Conservation (phyloP, 2,888 invertebrate genomes). For the Sphaerophoria taeniata region DNA sequence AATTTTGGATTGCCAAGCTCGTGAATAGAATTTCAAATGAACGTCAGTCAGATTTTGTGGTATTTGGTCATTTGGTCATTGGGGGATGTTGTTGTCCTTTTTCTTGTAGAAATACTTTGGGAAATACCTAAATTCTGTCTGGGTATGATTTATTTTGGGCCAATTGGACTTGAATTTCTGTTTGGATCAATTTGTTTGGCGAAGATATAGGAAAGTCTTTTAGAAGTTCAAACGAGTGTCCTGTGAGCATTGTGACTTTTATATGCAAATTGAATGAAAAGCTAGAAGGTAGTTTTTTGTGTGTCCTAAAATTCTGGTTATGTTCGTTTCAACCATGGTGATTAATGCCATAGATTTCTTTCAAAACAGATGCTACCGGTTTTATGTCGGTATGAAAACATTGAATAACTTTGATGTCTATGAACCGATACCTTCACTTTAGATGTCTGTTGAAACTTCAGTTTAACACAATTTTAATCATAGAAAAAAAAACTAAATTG, state of each 20-base stretch:
- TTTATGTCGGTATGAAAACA: too few relatives aligned
- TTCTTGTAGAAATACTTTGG: neutral
- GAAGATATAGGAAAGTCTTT: neutral
- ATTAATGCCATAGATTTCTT: too few relatives aligned
- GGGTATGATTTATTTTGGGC: neutral
- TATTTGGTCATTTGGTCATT: constrained; percentile 10
- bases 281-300: too few relatives aligned
- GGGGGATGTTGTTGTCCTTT: neutral
- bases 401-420: too few relatives aligned
- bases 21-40: constrained; percentile 34
- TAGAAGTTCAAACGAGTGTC: neutral
- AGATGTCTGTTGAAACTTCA: too few relatives aligned
- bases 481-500: too few relatives aligned
- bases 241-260: neutral
- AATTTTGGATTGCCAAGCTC: neutral
- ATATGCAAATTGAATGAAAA: neutral
- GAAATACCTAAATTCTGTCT: neutral
- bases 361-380: too few relatives aligned
- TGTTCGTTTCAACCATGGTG: too few relatives aligned
- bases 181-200: neutral
- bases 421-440: too few relatives aligned
- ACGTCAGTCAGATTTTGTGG: constrained; percentile 23
- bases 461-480: too few relatives aligned
- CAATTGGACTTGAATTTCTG: constrained; percentile 15
- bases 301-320: too few relatives aligned